Evolutionary conservation across 2,797 vertebrate genomes (phyloP).

Genomic region (Pipistrellus pygmaeus): DNA sequence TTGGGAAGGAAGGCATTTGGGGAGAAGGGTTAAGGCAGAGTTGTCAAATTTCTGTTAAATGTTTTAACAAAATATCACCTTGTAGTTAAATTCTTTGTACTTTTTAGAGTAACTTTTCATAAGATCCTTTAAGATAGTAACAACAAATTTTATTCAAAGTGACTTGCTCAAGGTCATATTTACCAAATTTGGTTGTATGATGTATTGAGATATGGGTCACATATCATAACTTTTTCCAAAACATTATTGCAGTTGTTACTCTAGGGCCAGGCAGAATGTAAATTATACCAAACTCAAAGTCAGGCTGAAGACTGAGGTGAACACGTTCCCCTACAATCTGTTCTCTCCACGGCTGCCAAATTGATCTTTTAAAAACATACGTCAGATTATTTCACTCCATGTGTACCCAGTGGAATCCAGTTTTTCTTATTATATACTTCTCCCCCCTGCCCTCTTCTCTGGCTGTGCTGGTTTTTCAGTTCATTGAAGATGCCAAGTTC

Average conservation of each 20-base stretch:
- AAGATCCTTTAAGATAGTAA: conserved; percentile 27
- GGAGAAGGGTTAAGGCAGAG: background rate
- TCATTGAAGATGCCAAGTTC: conserved; percentile 10
- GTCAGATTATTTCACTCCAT: background rate
- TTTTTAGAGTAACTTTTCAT: conserved; percentile 45
- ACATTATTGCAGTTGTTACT: background rate
- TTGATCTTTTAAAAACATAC: background rate
- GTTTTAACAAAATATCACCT: conserved; percentile 38
- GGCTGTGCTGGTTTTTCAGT: background rate
- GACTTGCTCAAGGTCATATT: background rate
- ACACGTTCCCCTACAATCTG: background rate
- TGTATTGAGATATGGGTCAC: background rate
- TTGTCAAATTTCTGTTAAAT: conserved; percentile 59
- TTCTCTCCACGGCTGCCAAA: background rate
- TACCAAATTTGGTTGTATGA: background rate
- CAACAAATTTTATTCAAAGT: conserved; percentile 26
- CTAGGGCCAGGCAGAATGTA: background rate
- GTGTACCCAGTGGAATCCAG: background rate
- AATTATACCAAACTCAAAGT: conserved; percentile 29
- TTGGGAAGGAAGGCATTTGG: background rate
- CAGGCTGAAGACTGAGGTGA: background rate
- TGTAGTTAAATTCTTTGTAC: conserved; percentile 24
- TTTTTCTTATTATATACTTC: conserved; percentile 1
- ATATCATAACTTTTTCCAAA: conserved; percentile 1
- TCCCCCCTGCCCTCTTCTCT: background rate